Percentiles rank a stretch among this genome's conserved stretches.
Conservation (phyloP, 2,113 vertebrate species). For the Arizona elegans region DNA sequence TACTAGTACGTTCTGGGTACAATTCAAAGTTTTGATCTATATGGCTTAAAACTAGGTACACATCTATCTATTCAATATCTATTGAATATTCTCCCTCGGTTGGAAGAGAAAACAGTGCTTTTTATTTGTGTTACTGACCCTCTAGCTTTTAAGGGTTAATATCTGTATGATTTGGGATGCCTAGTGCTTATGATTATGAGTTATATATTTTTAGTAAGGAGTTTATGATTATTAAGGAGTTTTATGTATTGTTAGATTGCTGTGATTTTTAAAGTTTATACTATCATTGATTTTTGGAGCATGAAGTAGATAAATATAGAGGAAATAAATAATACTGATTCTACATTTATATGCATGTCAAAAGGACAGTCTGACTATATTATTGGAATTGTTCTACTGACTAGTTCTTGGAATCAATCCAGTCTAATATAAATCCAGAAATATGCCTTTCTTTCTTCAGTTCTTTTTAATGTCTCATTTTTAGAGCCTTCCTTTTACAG, state of each 20-base stretch:
- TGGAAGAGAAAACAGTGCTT: not conserved
- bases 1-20: not conserved
- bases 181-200: not conserved
- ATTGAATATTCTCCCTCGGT: not conserved
- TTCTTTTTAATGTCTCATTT: not conserved
- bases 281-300: not conserved
- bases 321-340: not conserved
- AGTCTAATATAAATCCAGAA: not conserved
- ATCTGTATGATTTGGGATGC: not conserved
- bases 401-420: not conserved
- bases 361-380: not conserved
- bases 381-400: not conserved
- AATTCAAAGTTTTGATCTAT: not conserved
- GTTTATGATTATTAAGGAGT: not conserved
- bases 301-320: not conserved
- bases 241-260: not conserved
- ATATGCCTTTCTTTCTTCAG: not conserved
- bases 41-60: not conserved
- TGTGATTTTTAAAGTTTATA: not conserved
- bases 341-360: not conserved
- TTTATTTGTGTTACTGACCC: not conserved
- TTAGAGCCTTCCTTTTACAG: not conserved
- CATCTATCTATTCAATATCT: not conserved
- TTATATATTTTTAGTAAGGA: not conserved
- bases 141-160: not conserved